Evolutionary conservation across 30 jellyfish, hydroid and myxozoan species (phyloP), one percentile per base, ranked within the genome.

Genomic region (Aurelia coerulea): DNA sequence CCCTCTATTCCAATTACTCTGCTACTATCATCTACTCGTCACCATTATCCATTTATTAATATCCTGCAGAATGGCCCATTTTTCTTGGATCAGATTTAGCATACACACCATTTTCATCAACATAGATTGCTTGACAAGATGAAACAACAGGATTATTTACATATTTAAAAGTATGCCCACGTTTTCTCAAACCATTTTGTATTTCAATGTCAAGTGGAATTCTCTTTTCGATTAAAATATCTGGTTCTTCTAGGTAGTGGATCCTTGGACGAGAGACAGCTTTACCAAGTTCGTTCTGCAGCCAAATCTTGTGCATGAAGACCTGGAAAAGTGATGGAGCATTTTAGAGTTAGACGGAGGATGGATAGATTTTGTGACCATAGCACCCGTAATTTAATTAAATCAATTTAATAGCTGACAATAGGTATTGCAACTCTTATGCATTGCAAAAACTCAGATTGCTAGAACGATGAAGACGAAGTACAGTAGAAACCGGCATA

Each of bases 21-120:
- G 5, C 5, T 39, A 39, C 9, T 39, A 39, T 2, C 51, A 39
- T 39, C 51, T 39, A 39, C 51, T 39, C 9, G 6, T 39, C 51
- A 2, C 51, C 6, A 3, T 9, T 39, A 39, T 39, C 51, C 51
- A 39, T 39, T 3, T 11, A 62, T 81, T 73, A 89, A 73, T 17
- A 89, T n/a, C 97, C 97, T n/a, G 96, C 96, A 10, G 94, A 68
- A 37, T 81, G 96, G 16, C 97, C 97, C 71, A 83, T 83, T 74
- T 89, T 89, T 1, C 97, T 72, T 9, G 97, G 97, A 39, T 89
- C 97, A 51, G 92, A 66, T 52, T 89, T 89, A 3, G 96, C 97
- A 72, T 70, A 89, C 11, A 89, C 65, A 9, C 79, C 90, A 3
- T 39, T 74, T 14, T 56, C 85, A 15, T 89, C 97, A 13, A 80